Base-by-base conservation (phyloP, 2,888 invertebrate genomes). In the Serrognathus titanus region DNA sequence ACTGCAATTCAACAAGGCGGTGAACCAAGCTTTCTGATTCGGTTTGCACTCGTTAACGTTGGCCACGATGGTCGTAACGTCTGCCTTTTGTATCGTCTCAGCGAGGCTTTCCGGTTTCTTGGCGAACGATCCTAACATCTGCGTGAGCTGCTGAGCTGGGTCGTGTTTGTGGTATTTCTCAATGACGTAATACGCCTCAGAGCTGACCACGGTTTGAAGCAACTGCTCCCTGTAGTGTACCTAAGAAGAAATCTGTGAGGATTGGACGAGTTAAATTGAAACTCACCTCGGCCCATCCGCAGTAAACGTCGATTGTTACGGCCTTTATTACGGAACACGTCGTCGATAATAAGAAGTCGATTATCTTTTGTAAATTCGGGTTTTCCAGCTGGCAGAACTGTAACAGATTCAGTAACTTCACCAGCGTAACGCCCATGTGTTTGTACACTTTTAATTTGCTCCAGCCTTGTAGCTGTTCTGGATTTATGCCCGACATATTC, bases 261-360 rank as follows among this genome's bases (percentile, higher is more conserved):
- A 3, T 40, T 6, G 13, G 4, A 13, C 31, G 9, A 31, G 24
- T 31, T 5, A 5, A 31, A 31, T 1, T 6, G 24, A 31, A 16
- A 9, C 41, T 66, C 66, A 75, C 75, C 68, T 77, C 76, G 12
- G 73, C 74, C 77, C 77, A 77, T 46, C 63, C 52, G 61, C 71
- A 71, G 59, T 65, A 77, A 2, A 75, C 69, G 60, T 73, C 63
- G 10, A 77, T 43, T 10, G 76, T 72, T 35, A 77, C 66, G 49
- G 65, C 66, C 55, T 66, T 67, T 48, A 72, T 56, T 37, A 76
- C 52, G 8, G 58, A 59, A 51, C 63, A 64, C 35, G 69, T 63
- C 3, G 68, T 61, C 36, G 59, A 53, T 6, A 74, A 52, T 8
- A 75, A 37, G 51, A 65, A 57, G 40, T 67, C 59, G 20, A 71